These are phyloP conservation scores for Picus viridis DNA, from an alignment of 2,797 vertebrate genomes.

Conservation along the genomic window DNA sequence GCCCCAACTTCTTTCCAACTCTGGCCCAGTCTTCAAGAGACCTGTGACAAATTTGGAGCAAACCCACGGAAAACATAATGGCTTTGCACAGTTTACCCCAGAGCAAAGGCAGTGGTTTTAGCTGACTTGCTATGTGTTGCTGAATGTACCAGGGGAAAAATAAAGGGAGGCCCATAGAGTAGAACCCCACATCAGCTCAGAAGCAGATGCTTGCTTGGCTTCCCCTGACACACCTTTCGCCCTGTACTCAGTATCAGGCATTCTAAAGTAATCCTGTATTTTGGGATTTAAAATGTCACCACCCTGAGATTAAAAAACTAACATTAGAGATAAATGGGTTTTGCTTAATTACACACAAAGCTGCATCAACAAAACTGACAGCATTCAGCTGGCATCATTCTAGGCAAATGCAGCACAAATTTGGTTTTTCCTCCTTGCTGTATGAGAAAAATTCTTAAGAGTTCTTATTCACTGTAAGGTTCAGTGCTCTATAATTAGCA, in stretches of 20 bases:
- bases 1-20: background rate
- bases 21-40: slow-evolving; percentile 4
- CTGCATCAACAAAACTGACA: background rate
- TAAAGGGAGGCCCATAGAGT: background rate
- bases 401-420: background rate
- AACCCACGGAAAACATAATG: slow-evolving; percentile 11
- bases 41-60: slow-evolving; percentile 16
- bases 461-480: background rate
- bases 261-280: background rate
- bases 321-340: background rate
- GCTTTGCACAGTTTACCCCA: slow-evolving; percentile 10
- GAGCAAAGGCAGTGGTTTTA: background rate
- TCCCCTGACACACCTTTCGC: background rate
- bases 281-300: background rate
- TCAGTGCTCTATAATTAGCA: background rate
- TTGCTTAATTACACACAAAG: background rate
- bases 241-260: background rate
- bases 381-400: background rate
- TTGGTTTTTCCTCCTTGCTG: background rate
- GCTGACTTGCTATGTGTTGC: background rate
- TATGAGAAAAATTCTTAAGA: background rate
- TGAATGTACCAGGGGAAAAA: background rate
- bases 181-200: background rate
- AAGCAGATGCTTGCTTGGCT: background rate
- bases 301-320: background rate